Base-by-base conservation (phyloP, 2,113 vertebrate genomes). In the Brachyhypopomus occidentalis region DNA sequence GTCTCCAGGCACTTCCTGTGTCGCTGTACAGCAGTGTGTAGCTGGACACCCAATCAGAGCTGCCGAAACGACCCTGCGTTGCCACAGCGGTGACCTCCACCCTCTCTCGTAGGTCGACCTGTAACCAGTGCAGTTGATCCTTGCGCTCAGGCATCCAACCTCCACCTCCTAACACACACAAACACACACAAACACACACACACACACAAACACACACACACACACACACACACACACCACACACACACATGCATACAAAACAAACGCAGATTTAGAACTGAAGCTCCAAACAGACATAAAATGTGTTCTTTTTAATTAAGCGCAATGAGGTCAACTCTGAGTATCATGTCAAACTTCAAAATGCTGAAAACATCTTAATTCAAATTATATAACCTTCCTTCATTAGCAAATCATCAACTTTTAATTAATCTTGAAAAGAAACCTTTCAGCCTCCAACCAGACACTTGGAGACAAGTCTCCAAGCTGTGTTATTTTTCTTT, bases 11-110 rank as follows among this genome's bases (percentile, higher is more conserved):
- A 87, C 80, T 91, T 25, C 94, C 94, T 0, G 93, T 94, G 87
- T 96, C 95, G 5, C 95, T 95, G 89, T 92, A 95, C 92, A 95
- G 94, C 25, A 96, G 89, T 0, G 67, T 89, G 9, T 95, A 96
- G 79, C 91, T 92, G 0, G 91, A 94, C 70, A 95, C 94, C 95
- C 95, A 96, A 86, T 96, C 95, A 36, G 95, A 94, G 88, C 94
- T 95, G 1, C 94, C 93, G 0, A 92, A 91, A 79, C 92, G 82
- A 76, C 95, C 95, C 85, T 96, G 95, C 0, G 95, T 96, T 72
- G 95, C 95, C 0, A 95, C 89, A 0, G 92, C 94, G 0, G 94
- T 94, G 6, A 96, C 78, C 88, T 96, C 94, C 67, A 95, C 90
- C 87, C 95, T 89, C 73, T 93, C 94, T 2, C 93, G 92, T 72